Evolutionary conservation across 2,113 vertebrate genomes (phyloP), one percentile per base, ranked within the genome.

Genomic region (Aegithalos caudatus): DNA sequence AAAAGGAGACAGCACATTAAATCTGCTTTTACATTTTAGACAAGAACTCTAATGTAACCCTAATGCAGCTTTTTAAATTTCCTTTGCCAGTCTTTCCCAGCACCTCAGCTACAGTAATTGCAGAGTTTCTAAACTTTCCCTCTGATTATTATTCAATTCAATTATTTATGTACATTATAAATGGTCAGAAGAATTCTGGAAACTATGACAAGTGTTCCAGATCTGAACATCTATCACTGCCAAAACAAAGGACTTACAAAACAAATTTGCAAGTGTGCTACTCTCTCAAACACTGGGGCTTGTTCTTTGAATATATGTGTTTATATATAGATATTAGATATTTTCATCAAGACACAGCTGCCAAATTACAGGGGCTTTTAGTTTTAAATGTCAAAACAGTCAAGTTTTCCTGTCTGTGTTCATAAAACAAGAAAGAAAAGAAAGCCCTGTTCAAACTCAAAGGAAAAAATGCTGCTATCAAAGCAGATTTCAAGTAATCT

Each of bases 151-250:
- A 91, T 83, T 96, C 89, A 66, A 48, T 90, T 95, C 72, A 91
- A 95, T 95, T 96, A 96, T 86, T 94, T 93, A 96, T 92, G 83
- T 74, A 88, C 47, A 92, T 94, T 92, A 93, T 56, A 95, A 94
- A 72, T 35, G 85, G 73, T 86, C 85, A 74, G 87, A 94, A 45
- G 66, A 93, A 74, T 74, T 61, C 87, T 61, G 66, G 66, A 95
- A 96, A 86, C 50, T 35, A 20, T 92, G 90, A 94, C 92, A 93
- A 93, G 71, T 48, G 85, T 74, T 95, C 80, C 85, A 94, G 86
- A 91, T 96, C 37, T 86, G 44, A 81, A 80, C 35, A 65, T 83
- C 86, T 88, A 91, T 86, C 78, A 81, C 20, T 88, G 87, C 90
- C 80, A 93, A 93, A 79, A 94, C 61, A 95, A 95, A 89, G 56